Base-by-base conservation (phyloP, 2,797 vertebrate species). In the Thripadectes ignobilis region DNA sequence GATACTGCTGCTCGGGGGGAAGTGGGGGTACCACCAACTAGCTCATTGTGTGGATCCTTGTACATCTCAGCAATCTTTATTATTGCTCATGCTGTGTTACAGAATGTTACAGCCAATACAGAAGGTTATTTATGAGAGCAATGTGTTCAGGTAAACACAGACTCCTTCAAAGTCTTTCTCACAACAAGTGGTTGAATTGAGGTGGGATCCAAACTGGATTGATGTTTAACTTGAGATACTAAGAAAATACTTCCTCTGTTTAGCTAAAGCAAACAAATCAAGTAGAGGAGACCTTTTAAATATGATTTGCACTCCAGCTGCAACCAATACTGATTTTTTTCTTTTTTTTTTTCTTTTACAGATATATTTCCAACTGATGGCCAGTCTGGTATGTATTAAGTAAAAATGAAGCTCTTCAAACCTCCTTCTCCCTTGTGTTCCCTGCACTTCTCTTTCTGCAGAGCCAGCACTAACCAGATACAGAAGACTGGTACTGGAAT, bases 351-450 rank as follows among this genome's bases (percentile, higher is more conserved):
- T 54, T 91, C 34, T 92, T 93, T 92, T 92, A 65, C 93, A 96
- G 95, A 96, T 96, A 71, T 96, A 86, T 97, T 95, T 88, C 92
- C 91, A 88, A 21, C 74, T 43, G 92, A 95, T 0, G 83, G 95
- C 92, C 95, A 97, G 80, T 96, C 95, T 92, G 96, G 94, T 97
- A 96, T 94, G 96, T 96, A 93, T 92, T 71, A 69, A 88, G 83
- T 63, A 68, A 84, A 92, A 93, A 79, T 17, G 2, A 11, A 81
- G 4, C 32, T 90, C 80, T 91, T 85, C 78, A 84, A 30, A 34
- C 21, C 30, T 79, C 18, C 51, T n/a, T 52, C 12, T 51, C 22
- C 36, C 10, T 18, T 89, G n/a, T 21, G 10, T 82, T 63, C 34
- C 22, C 58, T 73, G 32, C 24, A 14, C 22, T 84, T 81, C 43